Evolutionary conservation across 2,113 vertebrate genomes (phyloP).

Genomic region (Mormyrus lacerda): DNA sequence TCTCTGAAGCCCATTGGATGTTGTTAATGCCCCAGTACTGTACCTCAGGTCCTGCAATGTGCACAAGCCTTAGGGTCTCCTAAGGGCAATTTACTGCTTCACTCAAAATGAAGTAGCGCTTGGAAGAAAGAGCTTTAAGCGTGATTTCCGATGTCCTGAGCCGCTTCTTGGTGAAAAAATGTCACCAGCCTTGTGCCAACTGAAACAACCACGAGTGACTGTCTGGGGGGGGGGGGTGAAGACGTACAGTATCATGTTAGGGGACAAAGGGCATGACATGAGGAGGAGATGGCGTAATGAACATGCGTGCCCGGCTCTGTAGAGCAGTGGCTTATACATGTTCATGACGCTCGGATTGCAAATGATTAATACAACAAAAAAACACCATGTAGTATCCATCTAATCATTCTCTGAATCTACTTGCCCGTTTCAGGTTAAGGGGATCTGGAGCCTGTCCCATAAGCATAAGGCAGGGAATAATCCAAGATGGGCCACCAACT

Average conservation of each 20-base stretch:
- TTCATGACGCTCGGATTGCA: not conserved
- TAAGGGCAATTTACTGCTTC: not conserved
- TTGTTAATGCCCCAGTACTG: not conserved
- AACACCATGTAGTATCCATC: not conserved
- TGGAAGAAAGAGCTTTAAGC: not conserved
- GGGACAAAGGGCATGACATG: not conserved
- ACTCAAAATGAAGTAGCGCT: not conserved
- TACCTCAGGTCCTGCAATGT: not conserved
- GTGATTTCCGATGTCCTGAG: not conserved
- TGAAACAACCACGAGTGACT: not conserved
- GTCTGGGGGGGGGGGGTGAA: not conserved
- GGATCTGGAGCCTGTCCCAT: not conserved
- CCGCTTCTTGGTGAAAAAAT: not conserved
- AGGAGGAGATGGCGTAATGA: not conserved
- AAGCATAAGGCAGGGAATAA: not conserved
- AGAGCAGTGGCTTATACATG: not conserved
- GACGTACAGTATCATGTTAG: not conserved
- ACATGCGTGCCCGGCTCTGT: not conserved
- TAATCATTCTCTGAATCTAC: not conserved
- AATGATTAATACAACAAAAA: not conserved
- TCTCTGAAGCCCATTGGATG: not conserved
- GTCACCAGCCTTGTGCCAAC: not conserved
- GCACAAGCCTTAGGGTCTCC: not conserved
- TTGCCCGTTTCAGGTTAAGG: not conserved
- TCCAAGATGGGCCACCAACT: not conserved